phyloP scores from a whole-genome alignment of 1,140 invertebrate species.

The Drosophila subpulchrella region DNA sequence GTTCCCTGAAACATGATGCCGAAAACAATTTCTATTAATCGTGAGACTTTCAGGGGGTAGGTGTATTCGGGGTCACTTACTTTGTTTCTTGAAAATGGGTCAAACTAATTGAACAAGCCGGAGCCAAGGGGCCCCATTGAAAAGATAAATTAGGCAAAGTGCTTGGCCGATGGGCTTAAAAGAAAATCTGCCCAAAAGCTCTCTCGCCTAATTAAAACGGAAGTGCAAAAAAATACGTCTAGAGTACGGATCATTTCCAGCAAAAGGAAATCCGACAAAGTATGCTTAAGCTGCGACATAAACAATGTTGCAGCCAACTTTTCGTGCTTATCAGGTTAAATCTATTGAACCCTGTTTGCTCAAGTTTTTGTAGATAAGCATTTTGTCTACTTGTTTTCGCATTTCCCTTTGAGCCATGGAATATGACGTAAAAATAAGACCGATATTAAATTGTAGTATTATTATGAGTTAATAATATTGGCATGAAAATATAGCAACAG shows the following conservation, averaged over 20 bases:
- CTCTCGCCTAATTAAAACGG: slow-evolving; percentile 68
- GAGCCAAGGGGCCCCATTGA: slow-evolving; percentile 16
- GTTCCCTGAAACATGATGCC: slow-evolving; percentile 31
- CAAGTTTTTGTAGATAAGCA: slow-evolving; percentile 2
- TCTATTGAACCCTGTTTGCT: background rate
- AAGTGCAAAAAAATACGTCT: slow-evolving; percentile 14
- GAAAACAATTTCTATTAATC: slow-evolving; percentile 58
- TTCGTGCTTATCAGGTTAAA: slow-evolving; percentile 9
- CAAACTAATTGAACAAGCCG: slow-evolving; percentile 59
- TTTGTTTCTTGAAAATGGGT: slow-evolving; percentile 35
- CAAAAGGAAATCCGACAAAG: slow-evolving; percentile 1
- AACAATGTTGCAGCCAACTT: slow-evolving; percentile 31
- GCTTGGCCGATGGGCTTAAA: slow-evolving; percentile 16
- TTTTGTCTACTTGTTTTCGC: background rate
- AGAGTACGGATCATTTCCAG: slow-evolving; percentile 3
- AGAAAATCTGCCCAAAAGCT: slow-evolving; percentile 47
- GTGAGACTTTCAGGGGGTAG: background rate
- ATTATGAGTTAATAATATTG: too few relatives aligned
- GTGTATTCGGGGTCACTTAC: slow-evolving; percentile 2
- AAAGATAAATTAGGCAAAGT: slow-evolving; percentile 60
- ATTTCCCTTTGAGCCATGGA: background rate
- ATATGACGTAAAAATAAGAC: background rate
- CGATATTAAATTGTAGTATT: background rate
- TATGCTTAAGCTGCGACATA: slow-evolving; percentile 7
- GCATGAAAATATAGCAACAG: too few relatives aligned